Evolutionary conservation across 2,113 vertebrate species (phyloP), one percentile per base, ranked within the genome.

Genomic region (Hydrolagus affinis): DNA sequence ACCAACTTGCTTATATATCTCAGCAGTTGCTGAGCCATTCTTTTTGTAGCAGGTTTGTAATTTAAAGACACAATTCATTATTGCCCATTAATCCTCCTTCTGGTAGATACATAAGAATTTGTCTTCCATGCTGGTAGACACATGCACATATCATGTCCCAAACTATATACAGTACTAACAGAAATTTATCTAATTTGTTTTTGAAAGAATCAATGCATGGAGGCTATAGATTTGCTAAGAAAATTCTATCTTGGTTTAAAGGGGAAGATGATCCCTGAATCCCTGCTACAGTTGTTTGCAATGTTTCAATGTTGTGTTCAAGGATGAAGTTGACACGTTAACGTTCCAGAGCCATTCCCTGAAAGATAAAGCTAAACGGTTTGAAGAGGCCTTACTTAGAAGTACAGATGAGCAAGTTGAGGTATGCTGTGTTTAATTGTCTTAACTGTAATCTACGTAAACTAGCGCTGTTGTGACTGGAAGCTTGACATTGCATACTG

Each of bases 281-380:
- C 44, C 44, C 44, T 44, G 44, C 44, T 44, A 44, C 44, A 44
- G 44, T 44, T 44, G 44, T 44, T 44, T 44, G 1, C 44, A 44
- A 44, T 44, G 6, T 62, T 77, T 44, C 8, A 28, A 80, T 75
- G 64, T 19, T 69, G 57, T 21, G 30, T 69, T 75, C 23, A 21
- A 99, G 98, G 98, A 99, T 91, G 96, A 99, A 90, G 97, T 98
- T 89, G 97, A 99, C 93, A 99, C 94, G 0, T 93, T 99, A 88
- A 98, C 96, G 21, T 99, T 99, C 91, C 98, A 99, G 92, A 98
- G 97, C 86, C 94, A 95, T 8, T 94, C 94, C 89, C 93, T 99
- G 86, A 91, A 96, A 89, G 97, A 97, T 88, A 92, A 96, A 87
- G 98, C 97, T 64, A 95, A 95, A 56, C 93, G 96, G 15, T 99